A percentile compares a stretch with the other conserved stretches of the same genome.
Conservation (phyloP, 2,113 vertebrate species). For the Athene cunicularia region DNA sequence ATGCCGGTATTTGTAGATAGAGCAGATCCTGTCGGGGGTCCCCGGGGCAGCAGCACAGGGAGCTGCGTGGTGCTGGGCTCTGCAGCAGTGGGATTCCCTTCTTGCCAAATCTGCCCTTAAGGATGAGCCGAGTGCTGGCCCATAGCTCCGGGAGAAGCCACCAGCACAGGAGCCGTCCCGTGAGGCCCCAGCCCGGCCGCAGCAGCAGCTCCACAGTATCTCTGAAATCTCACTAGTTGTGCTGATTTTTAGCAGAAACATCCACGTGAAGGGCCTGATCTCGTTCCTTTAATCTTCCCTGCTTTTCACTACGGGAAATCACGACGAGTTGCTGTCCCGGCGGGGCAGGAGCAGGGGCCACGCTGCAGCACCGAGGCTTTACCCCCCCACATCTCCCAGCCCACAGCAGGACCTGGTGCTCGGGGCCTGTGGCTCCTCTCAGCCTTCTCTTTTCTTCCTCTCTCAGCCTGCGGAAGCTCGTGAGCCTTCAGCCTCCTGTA, state of each 20-base stretch:
- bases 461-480: fast-evolving
- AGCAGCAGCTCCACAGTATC: not conserved
- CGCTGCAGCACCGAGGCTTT: not conserved
- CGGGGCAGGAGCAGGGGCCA: not conserved
- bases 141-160: not conserved
- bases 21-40: not conserved
- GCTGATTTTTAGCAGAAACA: not conserved
- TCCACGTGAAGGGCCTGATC: not conserved
- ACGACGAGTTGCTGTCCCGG: not conserved
- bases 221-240: too few species aligned
- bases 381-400: not conserved
- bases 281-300: not conserved
- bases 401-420: not conserved
- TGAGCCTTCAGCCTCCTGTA: not conserved
- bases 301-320: not conserved
- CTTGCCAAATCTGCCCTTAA: not conserved
- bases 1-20: fast-evolving
- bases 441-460: not conserved
- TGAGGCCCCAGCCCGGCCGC: not conserved
- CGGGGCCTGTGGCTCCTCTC: fast-evolving
- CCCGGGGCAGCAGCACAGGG: not conserved
- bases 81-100: not conserved
- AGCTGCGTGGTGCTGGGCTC: not conserved
- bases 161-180: fast-evolving
- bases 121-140: fast-evolving